Conservation (phyloP, 2,113 vertebrate genomes). For the Balaeniceps rex region DNA sequence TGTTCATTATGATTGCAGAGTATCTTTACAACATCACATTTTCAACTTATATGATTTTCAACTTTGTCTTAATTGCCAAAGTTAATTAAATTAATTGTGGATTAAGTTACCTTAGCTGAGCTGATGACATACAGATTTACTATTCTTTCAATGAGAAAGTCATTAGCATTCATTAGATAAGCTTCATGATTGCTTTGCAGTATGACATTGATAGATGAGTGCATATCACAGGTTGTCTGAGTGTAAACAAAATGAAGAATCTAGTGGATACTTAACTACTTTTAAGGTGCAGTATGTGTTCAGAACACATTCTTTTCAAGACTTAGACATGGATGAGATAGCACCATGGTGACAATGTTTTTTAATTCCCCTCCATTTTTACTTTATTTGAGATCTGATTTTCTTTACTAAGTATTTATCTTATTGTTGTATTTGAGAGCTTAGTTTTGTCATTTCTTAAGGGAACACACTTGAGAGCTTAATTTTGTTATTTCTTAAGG, state of each 20-base stretch:
- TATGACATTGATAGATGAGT: background rate
- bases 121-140: background rate
- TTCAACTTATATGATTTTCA: slow-evolving; percentile 19
- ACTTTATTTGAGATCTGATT: background rate
- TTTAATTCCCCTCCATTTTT: background rate
- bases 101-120: slow-evolving; percentile 31
- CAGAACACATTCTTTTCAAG: background rate
- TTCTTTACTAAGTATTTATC: background rate
- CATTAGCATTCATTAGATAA: slow-evolving; percentile 37
- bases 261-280: background rate
- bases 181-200: background rate
- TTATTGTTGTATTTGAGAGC: background rate
- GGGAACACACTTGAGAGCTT: background rate
- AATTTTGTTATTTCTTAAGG: background rate
- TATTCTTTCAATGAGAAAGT: slow-evolving; percentile 1
- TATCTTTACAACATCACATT: background rate
- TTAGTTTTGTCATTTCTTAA: background rate
- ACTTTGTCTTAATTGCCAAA: slow-evolving; percentile 23
- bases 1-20: background rate
- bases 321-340: background rate
- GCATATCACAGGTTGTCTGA: background rate
- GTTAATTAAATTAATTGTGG: slow-evolving; percentile 52
- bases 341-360: background rate
- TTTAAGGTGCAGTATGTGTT: background rate
- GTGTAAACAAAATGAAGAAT: background rate